These are phyloP conservation scores for Holothuria leucospilota DNA, from an alignment of 53 echinoderm and acorn worm species.

Conservation along the genomic window DNA sequence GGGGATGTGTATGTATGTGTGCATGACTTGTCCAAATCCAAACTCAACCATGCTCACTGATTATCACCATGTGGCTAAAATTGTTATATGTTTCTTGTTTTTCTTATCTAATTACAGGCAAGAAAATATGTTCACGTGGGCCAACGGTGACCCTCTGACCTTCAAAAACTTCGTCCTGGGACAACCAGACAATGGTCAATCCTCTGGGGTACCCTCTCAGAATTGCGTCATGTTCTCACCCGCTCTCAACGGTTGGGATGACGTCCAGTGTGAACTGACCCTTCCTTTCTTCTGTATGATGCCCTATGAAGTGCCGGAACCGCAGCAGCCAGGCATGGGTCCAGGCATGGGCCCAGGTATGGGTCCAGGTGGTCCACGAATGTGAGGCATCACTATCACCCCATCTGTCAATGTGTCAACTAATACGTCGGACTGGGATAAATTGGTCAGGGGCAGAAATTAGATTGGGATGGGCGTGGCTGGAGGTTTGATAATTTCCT, in stretches of 20 bases:
- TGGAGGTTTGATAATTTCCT: too few species aligned
- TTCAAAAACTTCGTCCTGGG: slow-evolving; percentile 44
- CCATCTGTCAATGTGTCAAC: too few species aligned
- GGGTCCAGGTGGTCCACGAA: background rate
- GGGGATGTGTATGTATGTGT: too few species aligned
- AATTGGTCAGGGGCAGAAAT: too few species aligned
- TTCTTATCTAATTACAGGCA: background rate
- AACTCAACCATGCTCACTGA: too few species aligned
- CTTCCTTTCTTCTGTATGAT: slow-evolving; percentile 44
- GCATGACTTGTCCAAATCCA: too few species aligned
- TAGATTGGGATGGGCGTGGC: too few species aligned
- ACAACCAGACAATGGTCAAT: slow-evolving; percentile 39
- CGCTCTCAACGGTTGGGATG: slow-evolving; percentile 48
- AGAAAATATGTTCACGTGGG: slow-evolving; percentile 22
- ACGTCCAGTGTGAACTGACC: slow-evolving; percentile 47
- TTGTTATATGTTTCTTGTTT: too few species aligned
- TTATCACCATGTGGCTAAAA: too few species aligned
- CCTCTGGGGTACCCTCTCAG: slow-evolving; percentile 18
- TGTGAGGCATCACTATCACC: too few species aligned
- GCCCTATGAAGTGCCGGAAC: slow-evolving; percentile 28
- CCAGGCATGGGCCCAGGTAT: background rate
- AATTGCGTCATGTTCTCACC: slow-evolving; percentile 46
- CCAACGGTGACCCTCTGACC: background rate
- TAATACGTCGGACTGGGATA: too few species aligned
- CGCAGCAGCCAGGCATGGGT: background rate